Percentiles rank a stretch among this genome's conserved stretches.
Evolutionary conservation across 1,140 invertebrate genomes (phyloP).

Genomic region (Anoplophora glabripennis): DNA sequence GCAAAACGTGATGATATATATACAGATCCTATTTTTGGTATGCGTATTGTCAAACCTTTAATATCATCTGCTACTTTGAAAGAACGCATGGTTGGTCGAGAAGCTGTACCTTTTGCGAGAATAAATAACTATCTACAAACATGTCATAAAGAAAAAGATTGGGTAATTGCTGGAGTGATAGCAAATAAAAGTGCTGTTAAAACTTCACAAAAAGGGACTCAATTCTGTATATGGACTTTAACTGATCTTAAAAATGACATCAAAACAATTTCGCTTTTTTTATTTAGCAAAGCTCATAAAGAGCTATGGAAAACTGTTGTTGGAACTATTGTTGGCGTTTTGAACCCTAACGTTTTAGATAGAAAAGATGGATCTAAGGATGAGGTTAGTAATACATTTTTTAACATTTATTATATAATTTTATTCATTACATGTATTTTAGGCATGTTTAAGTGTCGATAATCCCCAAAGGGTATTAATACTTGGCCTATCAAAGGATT

Average conservation of each 20-base stretch:
- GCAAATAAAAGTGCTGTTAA: conserved; percentile 70
- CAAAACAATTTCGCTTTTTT: conserved; percentile 74
- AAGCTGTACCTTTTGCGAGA: conserved; percentile 66
- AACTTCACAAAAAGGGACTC: conserved; percentile 77
- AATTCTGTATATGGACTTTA: conserved; percentile 83
- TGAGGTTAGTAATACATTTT: conserved; percentile 51
- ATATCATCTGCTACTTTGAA: conserved; percentile 69
- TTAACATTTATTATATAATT: neutral
- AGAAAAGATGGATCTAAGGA: conserved; percentile 62
- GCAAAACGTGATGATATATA: conserved; percentile 52
- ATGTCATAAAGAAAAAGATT: conserved; percentile 67
- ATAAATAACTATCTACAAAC: conserved; percentile 61
- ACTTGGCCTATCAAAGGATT: conserved; percentile 81
- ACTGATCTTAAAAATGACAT: conserved; percentile 78
- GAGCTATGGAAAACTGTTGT: conserved; percentile 78
- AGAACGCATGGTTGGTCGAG: conserved; percentile 71
- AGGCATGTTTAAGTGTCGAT: conserved; percentile 65
- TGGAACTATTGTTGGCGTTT: conserved; percentile 77
- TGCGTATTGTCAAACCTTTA: conserved; percentile 74
- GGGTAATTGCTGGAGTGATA: conserved; percentile 88
- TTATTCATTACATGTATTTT: conserved; percentile 19
- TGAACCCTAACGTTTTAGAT: conserved; percentile 81
- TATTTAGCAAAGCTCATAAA: conserved; percentile 80
- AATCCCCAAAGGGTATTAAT: conserved; percentile 77
- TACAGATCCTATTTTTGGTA: conserved; percentile 74